Base-by-base conservation (phyloP, 2,888 invertebrate species). In the Gymnoscelis rufifasciata region DNA sequence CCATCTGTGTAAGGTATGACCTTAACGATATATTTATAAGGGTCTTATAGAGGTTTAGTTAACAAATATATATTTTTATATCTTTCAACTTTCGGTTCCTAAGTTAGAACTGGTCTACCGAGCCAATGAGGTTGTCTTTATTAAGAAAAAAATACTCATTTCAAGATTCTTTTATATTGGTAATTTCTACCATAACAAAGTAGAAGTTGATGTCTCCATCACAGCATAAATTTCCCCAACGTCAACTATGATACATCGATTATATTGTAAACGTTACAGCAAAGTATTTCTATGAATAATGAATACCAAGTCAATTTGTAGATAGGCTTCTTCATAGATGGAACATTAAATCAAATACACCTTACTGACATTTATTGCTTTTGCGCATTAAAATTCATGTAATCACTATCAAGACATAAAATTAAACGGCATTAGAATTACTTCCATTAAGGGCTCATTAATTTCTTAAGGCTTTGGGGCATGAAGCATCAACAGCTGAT, bases 371-470 rank as follows among this genome's bases (percentile, higher is more conserved):
- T 79, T 79, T 77, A 82, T 78, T 76, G 73, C 79, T 72, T 72
- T 79, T 70, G 76, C 74, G 71, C 71, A 80, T 81, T 81, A 79
- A 79, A 78, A 78, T 76, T 74, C 78, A 76, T 78, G 77, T 78
- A 74, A 72, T 74, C 69, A 68, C 72, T 69, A 71, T 72, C 72
- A 63, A 62, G 66, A 70, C 67, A 74, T 72, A 72, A 74, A 76
- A 76, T 74, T 75, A 75, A 78, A 74, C 67, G 71, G 67, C 66
- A 76, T 76, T 71, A 71, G 74, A 79, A 83, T 76, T 73, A 74
- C 76, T 78, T 78, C 77, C 78, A 80, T 83, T 83, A 83, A 62
- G 71, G 68, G 66, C 73, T 83, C 83, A 86, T 84, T 84, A 84
- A 84, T 84, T 80, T 77, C 72, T 72, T 78, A 78, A 83, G 79